Evolutionary conservation across 23 tunicate species (phyloP).

Genomic region (Styela clava): DNA sequence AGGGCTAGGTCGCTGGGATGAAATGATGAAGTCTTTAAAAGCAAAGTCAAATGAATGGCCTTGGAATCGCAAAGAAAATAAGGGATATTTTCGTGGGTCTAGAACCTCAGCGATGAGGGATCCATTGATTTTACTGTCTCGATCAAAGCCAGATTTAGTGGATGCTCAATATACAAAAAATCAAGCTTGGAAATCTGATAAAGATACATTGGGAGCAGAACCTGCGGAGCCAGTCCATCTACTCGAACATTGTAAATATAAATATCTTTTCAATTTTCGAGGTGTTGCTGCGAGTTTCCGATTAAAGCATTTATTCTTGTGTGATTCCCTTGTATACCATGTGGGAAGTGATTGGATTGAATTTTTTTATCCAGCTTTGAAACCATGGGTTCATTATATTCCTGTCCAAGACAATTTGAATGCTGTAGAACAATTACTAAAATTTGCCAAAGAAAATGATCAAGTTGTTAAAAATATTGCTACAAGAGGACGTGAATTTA

Average conservation of each 20-base stretch:
- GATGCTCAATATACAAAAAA: conserved; percentile 91
- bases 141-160: conserved; percentile 66
- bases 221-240: conserved; percentile 85
- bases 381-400: conserved; percentile 90
- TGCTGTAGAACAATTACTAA: conserved; percentile 70
- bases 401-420: conserved; percentile 45
- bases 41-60: conserved; percentile 71
- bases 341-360: conserved; percentile 89
- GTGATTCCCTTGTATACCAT: conserved; percentile 82
- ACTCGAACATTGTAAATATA: conserved; percentile 83
- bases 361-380: conserved; percentile 79
- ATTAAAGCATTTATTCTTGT: conserved; percentile 83
- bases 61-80: conserved; percentile 61
- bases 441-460: conserved; percentile 75
- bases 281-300: conserved; percentile 97
- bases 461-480: conserved; percentile 69
- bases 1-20: conserved; percentile 91
- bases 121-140: conserved; percentile 66
- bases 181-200: conserved; percentile 89
- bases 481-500: conserved; percentile 59
- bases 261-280: conserved; percentile 90
- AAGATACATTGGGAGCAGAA: conserved; percentile 83
- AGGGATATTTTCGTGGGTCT: conserved; percentile 85
- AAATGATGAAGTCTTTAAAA: conserved; percentile 51
- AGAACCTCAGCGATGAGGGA: conserved; percentile 70